phyloP scores from a whole-genome alignment of 2,888 invertebrate genomes.

The Disparrhopalites patrizii region DNA sequence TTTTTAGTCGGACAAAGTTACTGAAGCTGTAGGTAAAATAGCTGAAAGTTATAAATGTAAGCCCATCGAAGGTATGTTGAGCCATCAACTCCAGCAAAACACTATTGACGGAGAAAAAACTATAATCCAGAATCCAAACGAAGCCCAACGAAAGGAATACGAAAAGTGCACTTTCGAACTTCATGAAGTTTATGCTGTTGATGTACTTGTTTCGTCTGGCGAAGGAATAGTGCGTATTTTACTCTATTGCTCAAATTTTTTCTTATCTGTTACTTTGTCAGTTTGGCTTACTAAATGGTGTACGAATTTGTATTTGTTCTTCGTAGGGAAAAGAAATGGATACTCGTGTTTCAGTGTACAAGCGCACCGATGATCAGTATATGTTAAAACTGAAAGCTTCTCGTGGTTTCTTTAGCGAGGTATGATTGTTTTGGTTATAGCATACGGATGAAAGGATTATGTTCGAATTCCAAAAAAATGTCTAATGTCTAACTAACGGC shows the following conservation, averaged over 20 bases:
- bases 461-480: neutral
- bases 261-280: neutral
- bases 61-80: slow-evolving; percentile 93
- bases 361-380: slow-evolving; percentile 96
- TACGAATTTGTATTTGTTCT: neutral
- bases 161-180: slow-evolving; percentile 94
- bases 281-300: neutral
- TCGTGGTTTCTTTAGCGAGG: slow-evolving; percentile 81
- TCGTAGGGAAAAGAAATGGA: slow-evolving; percentile 82
- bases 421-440: slow-evolving; percentile 48
- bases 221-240: slow-evolving; percentile 81
- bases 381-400: slow-evolving; percentile 96
- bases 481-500: neutral
- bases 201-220: slow-evolving; percentile 93
- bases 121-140: slow-evolving; percentile 94
- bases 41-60: slow-evolving; percentile 92
- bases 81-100: slow-evolving; percentile 92
- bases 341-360: slow-evolving; percentile 93
- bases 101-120: slow-evolving; percentile 98
- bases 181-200: slow-evolving; percentile 97
- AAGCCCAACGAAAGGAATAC: slow-evolving; percentile 93
- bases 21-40: slow-evolving; percentile 87
- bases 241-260: neutral
- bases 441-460: neutral
- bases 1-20: slow-evolving; percentile 78